phyloP scores from a whole-genome alignment of 2,797 vertebrate genomes.

The Hozukius guyotensis region DNA sequence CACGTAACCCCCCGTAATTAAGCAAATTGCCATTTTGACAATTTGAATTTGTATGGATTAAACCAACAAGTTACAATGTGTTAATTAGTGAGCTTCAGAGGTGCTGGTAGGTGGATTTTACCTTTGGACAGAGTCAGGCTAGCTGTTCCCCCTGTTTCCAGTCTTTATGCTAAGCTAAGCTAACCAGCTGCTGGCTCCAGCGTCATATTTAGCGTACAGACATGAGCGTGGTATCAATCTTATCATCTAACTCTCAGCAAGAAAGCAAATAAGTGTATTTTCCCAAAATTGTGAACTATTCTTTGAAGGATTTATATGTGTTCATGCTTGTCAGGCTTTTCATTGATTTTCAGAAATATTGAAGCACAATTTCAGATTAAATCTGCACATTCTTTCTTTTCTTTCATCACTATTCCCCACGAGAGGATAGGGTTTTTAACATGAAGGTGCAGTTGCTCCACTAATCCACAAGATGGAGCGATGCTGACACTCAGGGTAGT shows the following conservation, averaged over 20 bases:
- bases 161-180: neutral
- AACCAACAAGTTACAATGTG: neutral
- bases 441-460: constrained; percentile 28
- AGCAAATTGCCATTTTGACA: neutral
- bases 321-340: neutral
- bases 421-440: neutral
- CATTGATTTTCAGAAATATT: neutral
- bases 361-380: constrained; percentile 19
- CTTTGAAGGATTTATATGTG: neutral
- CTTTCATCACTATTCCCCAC: neutral
- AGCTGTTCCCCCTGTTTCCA: neutral
- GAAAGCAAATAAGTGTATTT: neutral
- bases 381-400: neutral
- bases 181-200: neutral
- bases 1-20: neutral
- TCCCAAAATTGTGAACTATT: neutral
- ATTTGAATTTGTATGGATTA: neutral
- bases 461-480: constrained; percentile 56
- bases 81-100: neutral
- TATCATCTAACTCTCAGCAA: neutral
- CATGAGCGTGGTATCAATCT: neutral
- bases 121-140: neutral
- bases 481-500: constrained; percentile 60
- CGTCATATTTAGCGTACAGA: neutral
- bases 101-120: neutral